phyloP scores from a whole-genome alignment of 2,113 vertebrate genomes.

The Pleuronectes platessa region DNA sequence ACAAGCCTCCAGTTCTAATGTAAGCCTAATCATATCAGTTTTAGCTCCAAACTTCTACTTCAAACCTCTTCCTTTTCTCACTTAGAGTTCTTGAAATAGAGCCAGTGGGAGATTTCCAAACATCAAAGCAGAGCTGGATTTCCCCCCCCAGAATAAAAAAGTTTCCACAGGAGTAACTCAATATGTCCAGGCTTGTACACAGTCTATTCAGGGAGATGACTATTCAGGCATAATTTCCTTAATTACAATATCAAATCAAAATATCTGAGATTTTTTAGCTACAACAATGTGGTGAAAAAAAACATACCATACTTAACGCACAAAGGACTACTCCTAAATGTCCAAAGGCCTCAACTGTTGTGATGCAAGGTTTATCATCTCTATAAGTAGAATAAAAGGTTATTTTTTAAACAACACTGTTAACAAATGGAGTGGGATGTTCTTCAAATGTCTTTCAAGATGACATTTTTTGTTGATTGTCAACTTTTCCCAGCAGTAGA shows the following conservation, averaged over 20 bases:
- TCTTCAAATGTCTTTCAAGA: no score
- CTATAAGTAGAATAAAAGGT: no score
- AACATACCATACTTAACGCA: neutral
- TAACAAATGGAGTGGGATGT: no score
- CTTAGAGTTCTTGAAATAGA: constrained; percentile 51
- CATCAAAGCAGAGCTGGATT: constrained; percentile 52
- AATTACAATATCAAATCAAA: neutral
- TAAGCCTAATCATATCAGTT: constrained; percentile 33
- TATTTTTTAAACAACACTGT: no score
- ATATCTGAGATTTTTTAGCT: neutral
- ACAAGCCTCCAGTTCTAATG: constrained; percentile 29
- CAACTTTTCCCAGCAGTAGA: no score
- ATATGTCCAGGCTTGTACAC: constrained; percentile 27
- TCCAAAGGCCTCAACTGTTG: no score
- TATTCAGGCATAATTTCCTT: neutral
- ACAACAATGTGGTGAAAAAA: neutral
- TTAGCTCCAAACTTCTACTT: constrained; percentile 34
- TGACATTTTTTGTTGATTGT: no score
- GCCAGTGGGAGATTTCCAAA: constrained; percentile 58
- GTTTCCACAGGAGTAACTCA: constrained; percentile 17
- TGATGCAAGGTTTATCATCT: no score
- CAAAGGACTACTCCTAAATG: no score
- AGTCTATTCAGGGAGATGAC: constrained; percentile 11
- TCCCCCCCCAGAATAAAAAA: constrained; percentile 26
- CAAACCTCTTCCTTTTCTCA: constrained; percentile 44